These are phyloP conservation scores for Rhaphigaster nebulosa DNA, from an alignment of 2,888 invertebrate species.

Conservation along the genomic window DNA sequence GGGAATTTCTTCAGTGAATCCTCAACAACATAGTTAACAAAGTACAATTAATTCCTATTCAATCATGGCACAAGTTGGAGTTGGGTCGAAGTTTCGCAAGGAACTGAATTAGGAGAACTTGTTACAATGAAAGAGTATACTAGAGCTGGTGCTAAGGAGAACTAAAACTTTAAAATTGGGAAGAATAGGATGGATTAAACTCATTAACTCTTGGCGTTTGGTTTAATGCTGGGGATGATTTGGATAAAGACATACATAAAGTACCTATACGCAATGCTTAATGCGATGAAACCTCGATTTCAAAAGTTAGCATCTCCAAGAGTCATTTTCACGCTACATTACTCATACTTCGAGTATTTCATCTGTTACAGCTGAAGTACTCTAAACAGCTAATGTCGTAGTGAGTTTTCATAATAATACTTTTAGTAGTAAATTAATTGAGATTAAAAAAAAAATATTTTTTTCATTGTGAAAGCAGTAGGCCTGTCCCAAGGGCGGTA, in stretches of 20 bases:
- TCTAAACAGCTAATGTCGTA: no score
- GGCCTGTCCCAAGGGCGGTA: no score
- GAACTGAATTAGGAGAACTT: background rate
- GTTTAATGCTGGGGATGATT: background rate
- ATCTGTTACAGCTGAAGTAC: no score
- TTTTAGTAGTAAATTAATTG: no score
- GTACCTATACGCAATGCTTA: background rate
- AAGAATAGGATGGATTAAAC: background rate
- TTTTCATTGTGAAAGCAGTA: no score
- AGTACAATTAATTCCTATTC: slow-evolving; percentile 23
- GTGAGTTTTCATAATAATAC: no score
- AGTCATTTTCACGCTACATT: no score
- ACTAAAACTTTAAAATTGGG: background rate
- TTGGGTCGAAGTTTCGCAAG: background rate
- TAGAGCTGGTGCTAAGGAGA: background rate
- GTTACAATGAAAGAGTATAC: background rate
- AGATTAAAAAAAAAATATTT: no score
- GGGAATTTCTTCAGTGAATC: background rate
- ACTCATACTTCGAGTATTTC: no score
- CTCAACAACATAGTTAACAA: background rate
- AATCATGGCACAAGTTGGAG: background rate
- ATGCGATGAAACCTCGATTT: no score
- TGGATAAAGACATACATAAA: background rate
- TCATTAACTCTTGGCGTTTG: background rate
- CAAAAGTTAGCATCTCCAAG: no score